Evolutionary conservation across 2,113 vertebrate species (phyloP), one percentile per base, ranked within the genome.

Genomic region (Sakesphorus luctuosus): DNA sequence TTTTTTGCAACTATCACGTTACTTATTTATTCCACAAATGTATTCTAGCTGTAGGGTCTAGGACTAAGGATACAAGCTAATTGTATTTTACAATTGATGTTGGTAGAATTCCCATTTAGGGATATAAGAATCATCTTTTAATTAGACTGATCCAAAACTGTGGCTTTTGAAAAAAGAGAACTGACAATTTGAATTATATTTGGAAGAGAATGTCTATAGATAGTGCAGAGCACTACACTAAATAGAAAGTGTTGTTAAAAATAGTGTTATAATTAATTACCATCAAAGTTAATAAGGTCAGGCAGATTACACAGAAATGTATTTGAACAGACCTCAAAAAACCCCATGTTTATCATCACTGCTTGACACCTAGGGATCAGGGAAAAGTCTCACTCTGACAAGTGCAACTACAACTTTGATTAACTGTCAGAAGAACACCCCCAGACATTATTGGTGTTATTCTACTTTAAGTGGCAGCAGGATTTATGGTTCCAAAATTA

Each of bases 331-430:
- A 50, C 28, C 4, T 58, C 14, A 52, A 12, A 77, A 73, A 13
- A 0, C 7, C 25, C 50, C 43, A 13, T 4, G 44, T 7, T 38
- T 25, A 40, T 33, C 10, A 9, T 28, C 29, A 1, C 1, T 52
- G 4, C 47, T 87, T 77, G 31, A 68, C 25, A 46, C 1, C 6
- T 74, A 35, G 18, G 4, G 19, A 38, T 61, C 12, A 59, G 6
- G 8, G 23, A 46, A 46, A 53, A 65, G 3, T 58, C 26, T 81
- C 21, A 74, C 7, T 8, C 11, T 65, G 35, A 63, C 12, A 61
- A 84, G 2, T 10, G 21, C 14, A 75, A 28, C 20, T 19, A 18
- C 58, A 66, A 36, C 3, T 66, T 87, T 84, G 33, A 31, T 59
- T 62, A 46, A 11, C 2, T 82, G 10, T 40, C 44, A 67, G n/a